Evolutionary conservation across 2,888 invertebrate genomes (phyloP).

Genomic region (Nysson spinosus): DNA sequence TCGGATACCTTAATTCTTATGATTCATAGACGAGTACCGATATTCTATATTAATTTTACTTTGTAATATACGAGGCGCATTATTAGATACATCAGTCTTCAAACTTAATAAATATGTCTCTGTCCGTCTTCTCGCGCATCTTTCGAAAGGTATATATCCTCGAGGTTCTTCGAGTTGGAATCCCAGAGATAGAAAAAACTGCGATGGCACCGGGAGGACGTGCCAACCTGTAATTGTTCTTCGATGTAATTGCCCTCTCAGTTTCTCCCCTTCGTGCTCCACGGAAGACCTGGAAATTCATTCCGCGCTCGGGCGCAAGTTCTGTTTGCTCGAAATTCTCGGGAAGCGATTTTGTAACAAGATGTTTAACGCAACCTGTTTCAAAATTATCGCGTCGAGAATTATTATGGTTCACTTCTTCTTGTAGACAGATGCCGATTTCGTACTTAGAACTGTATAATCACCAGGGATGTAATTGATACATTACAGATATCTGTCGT

Average conservation of each 20-base stretch:
- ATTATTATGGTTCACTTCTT: too few species aligned
- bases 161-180: conserved; percentile 63
- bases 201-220: conserved; percentile 67
- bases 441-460: too few species aligned
- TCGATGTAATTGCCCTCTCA: conserved; percentile 69
- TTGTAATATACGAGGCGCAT: too few species aligned
- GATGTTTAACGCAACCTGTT: conserved; percentile 18
- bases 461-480: too few species aligned
- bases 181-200: conserved; percentile 66
- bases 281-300: conserved; percentile 44
- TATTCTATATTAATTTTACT: too few species aligned
- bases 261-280: conserved; percentile 32
- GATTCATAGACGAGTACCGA: too few species aligned
- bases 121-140: conserved; percentile 14
- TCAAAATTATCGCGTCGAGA: conserved; percentile 21
- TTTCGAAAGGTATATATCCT: conserved; percentile 61
- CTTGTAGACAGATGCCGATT: too few species aligned
- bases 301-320: conserved; percentile 13
- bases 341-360: conserved; percentile 29
- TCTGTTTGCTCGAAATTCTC: too few species aligned
- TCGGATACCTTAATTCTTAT: too few species aligned
- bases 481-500: too few species aligned
- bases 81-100: conserved; percentile 11
- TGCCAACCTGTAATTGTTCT: conserved; percentile 74
- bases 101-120: conserved; percentile 42